phyloP scores from a whole-genome alignment of 2,888 invertebrate species.

The Spilosoma lubricipeda region DNA sequence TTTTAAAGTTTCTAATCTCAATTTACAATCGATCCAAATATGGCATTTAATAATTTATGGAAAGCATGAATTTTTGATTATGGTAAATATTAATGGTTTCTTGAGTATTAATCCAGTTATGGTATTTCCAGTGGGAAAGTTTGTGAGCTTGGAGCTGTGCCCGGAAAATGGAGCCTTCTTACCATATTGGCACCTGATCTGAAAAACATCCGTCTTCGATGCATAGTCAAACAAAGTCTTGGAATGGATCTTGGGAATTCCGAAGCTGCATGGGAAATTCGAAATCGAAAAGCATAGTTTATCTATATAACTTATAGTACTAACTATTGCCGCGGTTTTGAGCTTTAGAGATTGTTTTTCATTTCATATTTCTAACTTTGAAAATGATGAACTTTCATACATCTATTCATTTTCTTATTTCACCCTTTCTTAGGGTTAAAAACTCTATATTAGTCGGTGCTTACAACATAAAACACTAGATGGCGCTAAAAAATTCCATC shows the following conservation, averaged over 20 bases:
- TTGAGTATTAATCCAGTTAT: background rate
- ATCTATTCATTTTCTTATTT: no score
- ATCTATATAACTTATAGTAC: no score
- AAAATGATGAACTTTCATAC: no score
- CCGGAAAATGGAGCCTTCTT: slow-evolving; percentile 11
- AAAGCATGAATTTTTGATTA: background rate
- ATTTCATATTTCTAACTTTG: no score
- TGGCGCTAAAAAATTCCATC: background rate
- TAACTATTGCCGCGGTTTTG: no score
- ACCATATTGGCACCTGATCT: slow-evolving; percentile 12
- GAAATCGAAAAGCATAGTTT: background rate
- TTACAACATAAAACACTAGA: background rate
- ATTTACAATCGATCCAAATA: background rate
- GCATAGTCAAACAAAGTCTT: background rate
- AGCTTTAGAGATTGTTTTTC: no score
- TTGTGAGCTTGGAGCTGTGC: slow-evolving; percentile 18
- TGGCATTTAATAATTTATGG: background rate
- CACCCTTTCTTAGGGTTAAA: no score
- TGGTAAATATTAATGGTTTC: background rate
- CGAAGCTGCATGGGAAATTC: background rate
- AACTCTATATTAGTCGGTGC: no score
- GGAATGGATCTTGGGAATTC: background rate
- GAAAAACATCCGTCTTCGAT: slow-evolving; percentile 8
- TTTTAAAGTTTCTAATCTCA: background rate
- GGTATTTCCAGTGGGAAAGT: slow-evolving; percentile 23